Base-by-base conservation (phyloP, 2,113 vertebrate species). In the Prolemur simus region DNA sequence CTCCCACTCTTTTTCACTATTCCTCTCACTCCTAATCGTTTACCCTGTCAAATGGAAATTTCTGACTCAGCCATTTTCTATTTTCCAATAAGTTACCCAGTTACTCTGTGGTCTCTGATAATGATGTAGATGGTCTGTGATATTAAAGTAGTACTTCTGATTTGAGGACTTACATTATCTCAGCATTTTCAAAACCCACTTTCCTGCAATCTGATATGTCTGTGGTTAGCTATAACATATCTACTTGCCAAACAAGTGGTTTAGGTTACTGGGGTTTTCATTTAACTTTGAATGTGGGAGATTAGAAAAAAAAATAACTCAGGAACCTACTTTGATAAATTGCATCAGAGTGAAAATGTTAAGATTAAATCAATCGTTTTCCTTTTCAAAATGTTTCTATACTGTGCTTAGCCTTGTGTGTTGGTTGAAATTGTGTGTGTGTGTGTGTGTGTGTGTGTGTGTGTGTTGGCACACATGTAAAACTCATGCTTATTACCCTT, bases 101-200 rank as follows among this genome's bases (percentile, higher is more conserved):
- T 96, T 96, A 60, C 82, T 81, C 63, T 97, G 97, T 96, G 96
- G 97, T 96, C 60, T 97, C 89, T 96, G 95, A 97, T 94, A 96
- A 97, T 98, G 84, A 97, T 94, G 95, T 92, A 89, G 81, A 94
- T 96, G 96, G 95, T 93, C 71, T 95, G 34, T 45, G 87, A 96
- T 94, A 92, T 86, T 96, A 89, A 96, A 97, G 90, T 94, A 78
- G 58, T 96, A 68, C 84, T 85, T 97, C 77, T 96, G 71, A 96
- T 88, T 86, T 96, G 92, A 94, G 71, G 90, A 91, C 80, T 95
- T 97, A 60, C 0, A 90, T 96, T 92, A 92, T 94, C 92, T 97
- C 97, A 97, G 96, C 96, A 91, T 95, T 98, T 98, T 97, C 90
- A 94, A 84, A 96, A 96, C 92, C 95, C 86, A 64, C 81, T 97